phyloP scores from a whole-genome alignment of 2,888 invertebrate species.

The Parthenolecanium corni region DNA sequence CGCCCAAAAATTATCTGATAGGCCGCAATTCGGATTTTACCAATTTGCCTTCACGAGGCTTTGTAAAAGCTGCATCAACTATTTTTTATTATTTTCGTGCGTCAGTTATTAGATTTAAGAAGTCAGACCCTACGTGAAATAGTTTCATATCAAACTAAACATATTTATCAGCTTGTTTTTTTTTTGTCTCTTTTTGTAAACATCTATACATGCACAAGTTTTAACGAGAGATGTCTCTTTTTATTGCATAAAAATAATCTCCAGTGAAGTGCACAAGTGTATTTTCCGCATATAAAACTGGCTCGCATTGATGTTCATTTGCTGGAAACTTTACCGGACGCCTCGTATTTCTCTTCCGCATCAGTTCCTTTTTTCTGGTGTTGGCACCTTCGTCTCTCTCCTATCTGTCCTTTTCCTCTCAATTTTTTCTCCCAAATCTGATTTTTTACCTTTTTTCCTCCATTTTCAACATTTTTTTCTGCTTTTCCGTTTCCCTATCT shows the following conservation, averaged over 20 bases:
- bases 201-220: no score
- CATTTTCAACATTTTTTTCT: constrained; percentile 7
- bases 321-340: constrained; percentile 20
- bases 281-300: constrained; percentile 19
- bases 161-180: no score
- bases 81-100: no score
- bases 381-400: constrained; percentile 9
- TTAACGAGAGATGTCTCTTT: no score
- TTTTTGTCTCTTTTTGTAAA: no score
- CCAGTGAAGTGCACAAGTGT: constrained; percentile 16
- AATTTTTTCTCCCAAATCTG: background rate
- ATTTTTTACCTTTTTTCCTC: background rate
- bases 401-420: background rate
- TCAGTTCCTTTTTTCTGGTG: constrained; percentile 15
- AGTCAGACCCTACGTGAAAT: no score
- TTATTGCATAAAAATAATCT: constrained; percentile 4
- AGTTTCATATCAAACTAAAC: no score
- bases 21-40: no score
- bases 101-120: no score
- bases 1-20: no score
- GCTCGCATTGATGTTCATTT: constrained; percentile 17
- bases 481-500: background rate
- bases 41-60: no score
- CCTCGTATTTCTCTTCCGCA: constrained; percentile 23
- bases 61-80: no score